Percentiles rank a stretch among this genome's conserved stretches.
These are phyloP conservation scores for Rhipidura dahli DNA, from an alignment of 2,113 vertebrate species.

Conservation along the genomic window DNA sequence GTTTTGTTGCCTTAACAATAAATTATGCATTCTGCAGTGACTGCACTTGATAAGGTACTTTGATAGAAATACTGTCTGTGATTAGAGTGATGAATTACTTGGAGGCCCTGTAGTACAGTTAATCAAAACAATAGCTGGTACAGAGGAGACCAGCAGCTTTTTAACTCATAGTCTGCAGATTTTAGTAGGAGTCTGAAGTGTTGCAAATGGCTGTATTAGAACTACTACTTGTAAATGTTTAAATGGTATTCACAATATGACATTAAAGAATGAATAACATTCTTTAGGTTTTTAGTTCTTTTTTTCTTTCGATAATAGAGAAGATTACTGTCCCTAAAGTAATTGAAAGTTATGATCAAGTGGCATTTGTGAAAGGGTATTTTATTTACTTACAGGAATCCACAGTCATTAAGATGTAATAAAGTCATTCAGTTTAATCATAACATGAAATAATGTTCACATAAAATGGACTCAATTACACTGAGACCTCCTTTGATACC, in stretches of 20 bases:
- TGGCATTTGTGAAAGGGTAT: neutral
- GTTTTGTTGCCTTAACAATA: slow-evolving; percentile 33
- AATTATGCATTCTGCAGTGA: neutral
- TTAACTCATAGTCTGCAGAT: neutral
- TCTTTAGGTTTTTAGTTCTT: neutral
- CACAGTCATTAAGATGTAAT: neutral
- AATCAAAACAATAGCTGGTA: neutral
- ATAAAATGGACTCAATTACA: neutral
- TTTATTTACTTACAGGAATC: slow-evolving; percentile 57
- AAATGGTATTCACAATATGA: neutral
- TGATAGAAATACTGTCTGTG: slow-evolving; percentile 8
- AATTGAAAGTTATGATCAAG: neutral
- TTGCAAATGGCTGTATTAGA: neutral
- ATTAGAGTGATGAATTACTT: neutral
- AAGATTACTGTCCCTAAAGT: neutral
- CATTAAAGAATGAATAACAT: neutral
- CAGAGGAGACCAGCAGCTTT: neutral
- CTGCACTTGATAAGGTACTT: neutral
- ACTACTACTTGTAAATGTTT: neutral
- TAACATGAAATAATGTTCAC: neutral
- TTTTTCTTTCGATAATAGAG: neutral
- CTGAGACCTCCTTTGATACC: neutral
- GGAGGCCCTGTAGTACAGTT: neutral
- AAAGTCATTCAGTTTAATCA: neutral
- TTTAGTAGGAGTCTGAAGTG: neutral